These are phyloP conservation scores for Sciaenops ocellatus DNA, from an alignment of 2,797 vertebrate species.

Conservation along the genomic window DNA sequence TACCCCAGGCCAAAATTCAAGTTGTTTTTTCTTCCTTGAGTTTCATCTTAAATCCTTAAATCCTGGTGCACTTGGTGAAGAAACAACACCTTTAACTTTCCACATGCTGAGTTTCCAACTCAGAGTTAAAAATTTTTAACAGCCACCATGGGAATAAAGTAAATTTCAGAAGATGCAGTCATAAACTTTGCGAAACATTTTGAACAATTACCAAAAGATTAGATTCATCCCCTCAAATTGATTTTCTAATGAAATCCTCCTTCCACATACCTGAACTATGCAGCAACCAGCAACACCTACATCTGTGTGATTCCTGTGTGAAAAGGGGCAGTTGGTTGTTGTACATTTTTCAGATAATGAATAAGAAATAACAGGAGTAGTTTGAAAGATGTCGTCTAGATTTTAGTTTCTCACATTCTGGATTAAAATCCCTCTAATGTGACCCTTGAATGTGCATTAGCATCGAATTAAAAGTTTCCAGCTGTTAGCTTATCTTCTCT, in stretches of 20 bases:
- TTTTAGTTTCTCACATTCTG: not conserved
- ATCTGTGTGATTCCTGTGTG: not conserved
- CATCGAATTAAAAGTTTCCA: slow-evolving; percentile 33
- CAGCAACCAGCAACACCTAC: not conserved
- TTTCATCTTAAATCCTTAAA: not conserved
- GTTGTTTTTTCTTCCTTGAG: not conserved
- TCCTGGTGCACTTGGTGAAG: not conserved
- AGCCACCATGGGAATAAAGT: not conserved
- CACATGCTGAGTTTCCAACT: not conserved
- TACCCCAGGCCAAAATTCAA: not conserved
- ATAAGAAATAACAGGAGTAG: not conserved
- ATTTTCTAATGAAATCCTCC: not conserved
- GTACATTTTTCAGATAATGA: not conserved
- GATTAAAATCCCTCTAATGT: slow-evolving; percentile 13
- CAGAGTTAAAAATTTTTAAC: not conserved
- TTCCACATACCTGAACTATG: not conserved
- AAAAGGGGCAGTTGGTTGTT: no score
- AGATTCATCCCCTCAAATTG: not conserved
- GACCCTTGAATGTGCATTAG: slow-evolving; percentile 25
- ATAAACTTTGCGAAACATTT: not conserved
- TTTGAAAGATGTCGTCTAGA: not conserved
- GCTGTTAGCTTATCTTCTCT: slow-evolving; percentile 48
- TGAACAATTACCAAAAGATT: not conserved
- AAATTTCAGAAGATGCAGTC: not conserved
- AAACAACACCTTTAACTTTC: not conserved